Evolutionary conservation across 2,797 vertebrate genomes (phyloP).

Genomic region (Clarias laeviceps): DNA sequence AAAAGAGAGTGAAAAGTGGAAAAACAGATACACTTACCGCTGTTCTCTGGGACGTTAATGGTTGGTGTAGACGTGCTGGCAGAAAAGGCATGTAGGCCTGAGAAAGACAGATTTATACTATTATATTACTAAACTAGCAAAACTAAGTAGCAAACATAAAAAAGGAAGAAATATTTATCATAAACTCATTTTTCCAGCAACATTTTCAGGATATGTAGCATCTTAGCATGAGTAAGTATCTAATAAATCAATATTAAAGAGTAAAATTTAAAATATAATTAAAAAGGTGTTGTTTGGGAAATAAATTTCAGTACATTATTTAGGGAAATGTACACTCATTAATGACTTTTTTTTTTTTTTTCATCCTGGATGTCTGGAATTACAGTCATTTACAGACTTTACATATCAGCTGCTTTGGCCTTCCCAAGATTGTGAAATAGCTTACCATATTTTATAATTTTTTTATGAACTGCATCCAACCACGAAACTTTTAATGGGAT

Average conservation of each 20-base stretch:
- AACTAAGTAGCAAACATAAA: not conserved
- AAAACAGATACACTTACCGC: conserved; percentile 63
- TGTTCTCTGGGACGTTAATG: conserved; percentile 66
- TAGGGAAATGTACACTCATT: not conserved
- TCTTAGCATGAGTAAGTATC: not conserved
- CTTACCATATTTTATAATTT: no score
- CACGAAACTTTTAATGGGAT: no score
- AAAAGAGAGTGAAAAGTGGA: not conserved
- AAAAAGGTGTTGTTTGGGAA: not conserved
- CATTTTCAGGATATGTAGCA: not conserved
- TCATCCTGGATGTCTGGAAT: not conserved
- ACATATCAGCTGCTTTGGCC: not conserved
- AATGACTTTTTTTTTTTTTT: not conserved
- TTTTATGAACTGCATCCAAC: no score
- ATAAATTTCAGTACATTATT: not conserved
- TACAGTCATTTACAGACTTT: not conserved
- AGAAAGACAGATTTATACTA: not conserved
- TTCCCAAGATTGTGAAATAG: no score
- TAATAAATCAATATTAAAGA: not conserved
- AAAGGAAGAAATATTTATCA: not conserved
- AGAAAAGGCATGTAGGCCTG: conserved; percentile 63
- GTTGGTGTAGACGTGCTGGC: conserved; percentile 39
- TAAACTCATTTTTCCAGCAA: no score
- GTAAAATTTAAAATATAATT: not conserved
- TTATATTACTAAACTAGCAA: not conserved